phyloP scores from a whole-genome alignment of 2,797 vertebrate genomes.

The Nannoperca australis region DNA sequence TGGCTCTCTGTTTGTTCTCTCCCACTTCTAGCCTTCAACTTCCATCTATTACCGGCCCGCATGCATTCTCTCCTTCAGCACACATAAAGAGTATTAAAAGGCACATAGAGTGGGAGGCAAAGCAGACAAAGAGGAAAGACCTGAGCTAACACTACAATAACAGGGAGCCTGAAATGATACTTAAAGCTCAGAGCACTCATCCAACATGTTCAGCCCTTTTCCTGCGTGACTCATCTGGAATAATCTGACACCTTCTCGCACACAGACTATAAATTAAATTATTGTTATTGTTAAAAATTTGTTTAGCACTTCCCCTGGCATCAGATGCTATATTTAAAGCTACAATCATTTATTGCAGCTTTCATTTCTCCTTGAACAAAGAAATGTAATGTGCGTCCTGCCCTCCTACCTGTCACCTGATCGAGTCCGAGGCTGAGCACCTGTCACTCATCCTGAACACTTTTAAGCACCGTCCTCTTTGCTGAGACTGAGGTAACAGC shows the following conservation, averaged over 20 bases:
- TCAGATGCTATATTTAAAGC: constrained; percentile 13
- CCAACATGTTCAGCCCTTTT: constrained; percentile 9
- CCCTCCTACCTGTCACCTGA: constrained; percentile 12
- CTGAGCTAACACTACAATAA: constrained; percentile 19
- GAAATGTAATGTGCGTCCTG: background rate
- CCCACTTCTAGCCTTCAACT: constrained; percentile 6
- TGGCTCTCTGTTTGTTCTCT: background rate
- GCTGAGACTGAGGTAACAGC: constrained; percentile 1
- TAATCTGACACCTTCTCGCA: constrained; percentile 21
- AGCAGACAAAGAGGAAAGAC: constrained; percentile 34
- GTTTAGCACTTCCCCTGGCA: background rate
- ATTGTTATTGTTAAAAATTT: constrained; percentile 25
- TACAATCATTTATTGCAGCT: background rate
- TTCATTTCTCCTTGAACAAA: constrained; percentile 2
- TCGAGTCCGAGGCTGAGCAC: constrained; percentile 7
- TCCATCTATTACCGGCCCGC: constrained; percentile 27
- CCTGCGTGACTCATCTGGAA: constrained; percentile 37
- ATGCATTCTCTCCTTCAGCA: background rate
- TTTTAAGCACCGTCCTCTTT: background rate
- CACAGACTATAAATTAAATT: constrained; percentile 12
- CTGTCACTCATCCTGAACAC: constrained; percentile 41
- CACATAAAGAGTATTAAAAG: constrained; percentile 11
- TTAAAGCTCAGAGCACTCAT: constrained; percentile 30
- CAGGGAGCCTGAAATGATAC: constrained; percentile 14
- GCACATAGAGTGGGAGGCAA: constrained; percentile 18